phyloP scores from a whole-genome alignment of 1,140 invertebrate genomes.

The Microvelia longipes region DNA sequence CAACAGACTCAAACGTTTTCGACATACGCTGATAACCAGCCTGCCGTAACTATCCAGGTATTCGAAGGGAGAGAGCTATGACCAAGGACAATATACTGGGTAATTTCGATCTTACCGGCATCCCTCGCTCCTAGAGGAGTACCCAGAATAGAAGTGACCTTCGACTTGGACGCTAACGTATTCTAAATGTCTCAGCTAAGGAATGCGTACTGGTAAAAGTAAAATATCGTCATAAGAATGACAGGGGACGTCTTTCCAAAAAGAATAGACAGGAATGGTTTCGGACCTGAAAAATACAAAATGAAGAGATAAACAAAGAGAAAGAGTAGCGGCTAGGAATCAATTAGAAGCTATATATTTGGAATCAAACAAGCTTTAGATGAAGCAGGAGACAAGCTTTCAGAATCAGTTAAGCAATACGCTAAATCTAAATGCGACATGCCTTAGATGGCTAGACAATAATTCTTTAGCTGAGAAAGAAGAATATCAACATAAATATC shows the following conservation, averaged over 20 bases:
- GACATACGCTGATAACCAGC: slow-evolving; percentile 92
- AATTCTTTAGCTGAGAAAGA: too few relatives aligned
- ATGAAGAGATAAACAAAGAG: slow-evolving; percentile 80
- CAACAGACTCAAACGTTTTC: slow-evolving; percentile 93
- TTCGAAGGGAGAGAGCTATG: slow-evolving; percentile 90
- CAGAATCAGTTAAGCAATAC: too few relatives aligned
- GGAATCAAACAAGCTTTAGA: too few relatives aligned
- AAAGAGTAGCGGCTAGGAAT: slow-evolving; percentile 76
- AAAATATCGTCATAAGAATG: slow-evolving; percentile 97
- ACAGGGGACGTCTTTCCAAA: slow-evolving; percentile 92
- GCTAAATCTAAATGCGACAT: too few relatives aligned
- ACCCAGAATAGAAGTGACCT: slow-evolving; percentile 82
- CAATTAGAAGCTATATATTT: too few relatives aligned
- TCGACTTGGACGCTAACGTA: slow-evolving; percentile 81
- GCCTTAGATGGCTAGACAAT: too few relatives aligned
- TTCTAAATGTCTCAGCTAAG: slow-evolving; percentile 70
- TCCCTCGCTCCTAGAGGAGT: slow-evolving; percentile 89
- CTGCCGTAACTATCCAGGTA: slow-evolving; percentile 73
- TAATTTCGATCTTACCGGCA: slow-evolving; percentile 73
- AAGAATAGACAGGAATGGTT: slow-evolving; percentile 94
- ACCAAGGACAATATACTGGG: slow-evolving; percentile 82
- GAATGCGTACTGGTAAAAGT: slow-evolving; percentile 90
- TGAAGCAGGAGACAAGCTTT: too few relatives aligned
- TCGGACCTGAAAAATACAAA: slow-evolving; percentile 88
- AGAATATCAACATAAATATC: too few relatives aligned